A percentile compares a stretch with the other conserved stretches of the same genome.
Conservation (phyloP, 2,888 invertebrate genomes). For the Junonia oenone region DNA sequence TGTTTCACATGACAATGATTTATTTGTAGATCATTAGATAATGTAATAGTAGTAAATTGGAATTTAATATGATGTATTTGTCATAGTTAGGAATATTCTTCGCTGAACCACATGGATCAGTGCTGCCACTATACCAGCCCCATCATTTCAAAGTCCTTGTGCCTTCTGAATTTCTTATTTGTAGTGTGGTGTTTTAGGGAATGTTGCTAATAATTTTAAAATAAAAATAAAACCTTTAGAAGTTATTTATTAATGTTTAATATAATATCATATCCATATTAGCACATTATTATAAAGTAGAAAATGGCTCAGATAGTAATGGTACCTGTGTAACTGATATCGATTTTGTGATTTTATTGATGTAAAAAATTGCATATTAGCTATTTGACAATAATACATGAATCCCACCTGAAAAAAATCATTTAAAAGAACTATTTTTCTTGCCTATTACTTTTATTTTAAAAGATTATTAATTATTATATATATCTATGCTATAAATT, state of each 20-base stretch:
- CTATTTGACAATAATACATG: slow-evolving; percentile 49
- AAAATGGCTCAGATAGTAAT: slow-evolving; percentile 12
- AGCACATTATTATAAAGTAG: slow-evolving; percentile 14
- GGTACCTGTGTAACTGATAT: slow-evolving; percentile 13
- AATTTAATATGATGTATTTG: slow-evolving; percentile 20
- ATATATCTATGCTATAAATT: slow-evolving; percentile 29
- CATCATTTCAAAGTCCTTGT: slow-evolving; percentile 34
- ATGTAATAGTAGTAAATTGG: slow-evolving; percentile 17
- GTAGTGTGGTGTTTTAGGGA: slow-evolving; percentile 24
- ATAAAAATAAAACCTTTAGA: slow-evolving; percentile 5
- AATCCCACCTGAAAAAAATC: slow-evolving; percentile 48
- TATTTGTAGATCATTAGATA: slow-evolving; percentile 19
- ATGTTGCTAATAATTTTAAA: slow-evolving; percentile 6
- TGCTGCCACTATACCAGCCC: slow-evolving; percentile 15
- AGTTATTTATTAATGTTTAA: slow-evolving; percentile 13
- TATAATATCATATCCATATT: slow-evolving; percentile 11
- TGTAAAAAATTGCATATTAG: slow-evolving; percentile 22
- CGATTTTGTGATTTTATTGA: slow-evolving; percentile 17
- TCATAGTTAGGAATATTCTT: slow-evolving; percentile 21
- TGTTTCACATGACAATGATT: slow-evolving; percentile 23
- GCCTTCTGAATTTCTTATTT: slow-evolving; percentile 35
- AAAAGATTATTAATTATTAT: slow-evolving; percentile 17
- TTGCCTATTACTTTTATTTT: slow-evolving; percentile 42
- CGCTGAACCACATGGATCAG: slow-evolving; percentile 13
- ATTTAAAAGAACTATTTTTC: slow-evolving; percentile 41